These are phyloP conservation scores for Cottoperca gobio DNA, from an alignment of 2,797 vertebrate genomes.

Conservation along the genomic window DNA sequence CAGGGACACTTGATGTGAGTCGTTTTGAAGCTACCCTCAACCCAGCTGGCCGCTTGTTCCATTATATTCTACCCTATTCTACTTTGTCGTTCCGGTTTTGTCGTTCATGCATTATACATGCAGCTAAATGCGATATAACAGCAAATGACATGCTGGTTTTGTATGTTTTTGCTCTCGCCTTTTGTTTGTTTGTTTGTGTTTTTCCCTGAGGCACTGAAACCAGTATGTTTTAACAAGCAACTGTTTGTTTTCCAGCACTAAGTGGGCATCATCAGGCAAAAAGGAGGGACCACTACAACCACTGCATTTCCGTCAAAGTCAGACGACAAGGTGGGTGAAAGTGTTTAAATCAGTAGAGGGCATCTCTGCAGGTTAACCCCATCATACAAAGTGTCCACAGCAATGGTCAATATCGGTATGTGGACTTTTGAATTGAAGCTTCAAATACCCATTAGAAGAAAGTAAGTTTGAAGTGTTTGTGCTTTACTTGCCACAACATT, in stretches of 20 bases:
- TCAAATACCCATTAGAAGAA: neutral
- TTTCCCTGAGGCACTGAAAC: neutral
- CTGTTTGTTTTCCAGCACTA: constrained; percentile 53
- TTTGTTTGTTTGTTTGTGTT: neutral
- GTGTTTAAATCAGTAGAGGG: neutral
- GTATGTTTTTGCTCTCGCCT: neutral
- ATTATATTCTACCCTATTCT: rapidly evolving
- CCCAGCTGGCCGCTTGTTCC: neutral
- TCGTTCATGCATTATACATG: neutral
- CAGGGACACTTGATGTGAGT: neutral
- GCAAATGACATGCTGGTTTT: neutral
- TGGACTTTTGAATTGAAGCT: neutral
- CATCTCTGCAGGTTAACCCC: neutral
- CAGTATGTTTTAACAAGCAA: neutral
- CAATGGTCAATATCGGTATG: neutral
- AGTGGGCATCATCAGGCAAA: constrained; percentile 9
- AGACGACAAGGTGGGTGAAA: constrained; percentile 53
- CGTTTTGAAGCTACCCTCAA: neutral
- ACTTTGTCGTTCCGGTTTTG: neutral
- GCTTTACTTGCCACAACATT: neutral
- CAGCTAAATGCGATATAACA: neutral
- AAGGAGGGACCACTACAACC: constrained; percentile 6
- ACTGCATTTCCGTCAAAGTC: neutral
- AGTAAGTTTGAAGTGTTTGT: neutral
- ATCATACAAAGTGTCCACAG: too few species aligned